Evolutionary conservation across 2,113 vertebrate genomes (phyloP), one percentile per base, ranked within the genome.

Genomic region (Callionymus lyra): DNA sequence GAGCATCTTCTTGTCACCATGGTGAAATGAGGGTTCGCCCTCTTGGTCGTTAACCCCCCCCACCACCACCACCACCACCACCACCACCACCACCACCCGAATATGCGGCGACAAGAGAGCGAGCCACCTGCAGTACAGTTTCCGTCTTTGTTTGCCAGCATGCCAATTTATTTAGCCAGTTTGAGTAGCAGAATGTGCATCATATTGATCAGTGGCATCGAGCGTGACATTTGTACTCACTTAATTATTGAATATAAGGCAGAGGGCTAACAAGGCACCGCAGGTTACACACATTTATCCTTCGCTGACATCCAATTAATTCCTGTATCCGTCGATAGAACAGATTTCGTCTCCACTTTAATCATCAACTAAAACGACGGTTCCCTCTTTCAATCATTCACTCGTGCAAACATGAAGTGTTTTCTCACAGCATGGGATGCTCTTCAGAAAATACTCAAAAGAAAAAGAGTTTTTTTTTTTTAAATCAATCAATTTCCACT

Each of bases 221-320:
- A 51, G 50, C 31, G 1, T 13, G 14, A 51, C 21, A 48, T 44
- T 55, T 38, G 50, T 19, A 18, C 31, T 9, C 46, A 58, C 54
- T 68, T 60, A 21, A 60, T 72, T 54, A 66, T 19, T 53, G 39
- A 51, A 60, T 53, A 55, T 51, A 36, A 44, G 51, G 50, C 55
- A 33, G 46, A 2, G 37, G 2, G 44, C 54, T 55, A 65, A 73
- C 57, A 55, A 60, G 41, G n/a, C 31, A 1, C 9, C 1, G n/a
- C 21, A n/a, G 31, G 58, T 10, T 21, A 34, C 27, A 36, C 36
- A 38, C 41, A n/a, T 10, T 56, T 21, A 32, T 15, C 15, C 10
- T 37, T 34, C 32, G 38, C 50, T 32, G 47, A 3, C 36, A 37
- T 43, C 15, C 8, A 6, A 34, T 53, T 54, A 41, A 42, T 17